Evolutionary conservation across 92 coral and sea anemone genomes (phyloP).

Genomic region (Diadumene lineata): DNA sequence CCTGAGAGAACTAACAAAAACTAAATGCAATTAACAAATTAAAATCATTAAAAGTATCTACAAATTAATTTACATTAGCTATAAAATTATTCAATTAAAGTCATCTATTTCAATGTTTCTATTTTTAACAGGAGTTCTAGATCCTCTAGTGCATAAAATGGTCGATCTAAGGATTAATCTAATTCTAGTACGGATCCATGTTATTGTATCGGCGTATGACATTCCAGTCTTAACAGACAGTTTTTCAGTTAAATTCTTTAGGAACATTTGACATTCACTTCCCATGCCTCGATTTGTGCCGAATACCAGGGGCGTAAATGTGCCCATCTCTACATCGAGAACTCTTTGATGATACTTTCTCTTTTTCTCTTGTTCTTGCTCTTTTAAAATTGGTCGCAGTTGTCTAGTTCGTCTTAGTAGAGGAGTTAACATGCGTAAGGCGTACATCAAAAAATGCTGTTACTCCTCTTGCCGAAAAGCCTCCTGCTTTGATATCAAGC

Average conservation of each 20-base stretch:
- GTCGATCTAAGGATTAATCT: constrained; percentile 26
- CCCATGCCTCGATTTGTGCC: background rate
- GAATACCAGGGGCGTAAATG: background rate
- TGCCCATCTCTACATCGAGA: no score
- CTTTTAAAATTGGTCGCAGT: constrained; percentile 12
- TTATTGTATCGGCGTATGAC: constrained; percentile 2
- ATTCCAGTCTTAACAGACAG: constrained; percentile 12
- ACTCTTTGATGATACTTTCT: constrained; percentile 29
- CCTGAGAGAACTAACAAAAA: no score
- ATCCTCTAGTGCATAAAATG: no score
- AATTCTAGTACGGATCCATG: constrained; percentile 18
- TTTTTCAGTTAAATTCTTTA: constrained; percentile 22
- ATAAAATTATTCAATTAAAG: no score
- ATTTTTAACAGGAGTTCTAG: no score
- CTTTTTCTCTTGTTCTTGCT: constrained; percentile 18
- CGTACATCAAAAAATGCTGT: constrained; percentile 24
- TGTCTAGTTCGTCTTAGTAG: background rate
- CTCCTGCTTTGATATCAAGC: constrained; percentile 12
- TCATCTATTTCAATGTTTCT: no score
- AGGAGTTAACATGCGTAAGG: constrained; percentile 12
- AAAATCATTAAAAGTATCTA: no score
- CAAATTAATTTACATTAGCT: no score
- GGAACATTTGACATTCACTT: constrained; percentile 19
- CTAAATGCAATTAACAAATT: no score
- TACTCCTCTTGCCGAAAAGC: constrained; percentile 18